Evolutionary conservation across 2,113 vertebrate genomes (phyloP), one percentile per base, ranked within the genome.

Genomic region (Hypanus sabinus): DNA sequence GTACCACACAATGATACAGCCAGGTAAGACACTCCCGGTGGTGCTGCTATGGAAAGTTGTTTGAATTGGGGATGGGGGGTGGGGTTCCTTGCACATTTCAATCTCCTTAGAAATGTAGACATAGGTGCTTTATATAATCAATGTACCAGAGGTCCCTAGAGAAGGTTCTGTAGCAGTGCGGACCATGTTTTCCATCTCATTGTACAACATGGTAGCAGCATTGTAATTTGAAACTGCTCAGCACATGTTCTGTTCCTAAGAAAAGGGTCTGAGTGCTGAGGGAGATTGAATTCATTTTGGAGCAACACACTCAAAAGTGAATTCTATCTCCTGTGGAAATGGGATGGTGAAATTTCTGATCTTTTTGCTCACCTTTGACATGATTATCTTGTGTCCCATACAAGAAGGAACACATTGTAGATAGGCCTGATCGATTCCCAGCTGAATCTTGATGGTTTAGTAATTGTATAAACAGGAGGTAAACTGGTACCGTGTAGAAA

Each of bases 291-390:
- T 85, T 85, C 24, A 85, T 57, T 85, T 85, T 85, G 22, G 81
- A 85, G 12, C 24, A 60, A 57, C 46, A 60, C 46, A 60, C 46
- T 22, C 80, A 83, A 83, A 83, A 83, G 46, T 85, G 81, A 85
- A 85, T 85, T 85, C 81, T 60, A 85, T 60, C 81, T 85, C 24
- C 81, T 85, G 81, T 85, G 81, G 81, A 57, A 85, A 60, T 85
- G 55, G 20, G 81, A 24, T 57, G 81, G 81, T 85, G 46, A 30
- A 60, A 85, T 57, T 85, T 60, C 81, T 57, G 81, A 85, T 85
- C 81, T 27, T 79, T 79, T 85, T 85, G 81, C 24, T 85, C 81
- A 85, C 81, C 55, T 85, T 85, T 57, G 81, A 85, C 81, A 85
- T 85, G 81, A 85, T 85, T 85, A 60, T 60, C 81, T 85, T 57